These are phyloP conservation scores for Anhinga rufa DNA, from an alignment of 2,113 vertebrate species.

Conservation along the genomic window DNA sequence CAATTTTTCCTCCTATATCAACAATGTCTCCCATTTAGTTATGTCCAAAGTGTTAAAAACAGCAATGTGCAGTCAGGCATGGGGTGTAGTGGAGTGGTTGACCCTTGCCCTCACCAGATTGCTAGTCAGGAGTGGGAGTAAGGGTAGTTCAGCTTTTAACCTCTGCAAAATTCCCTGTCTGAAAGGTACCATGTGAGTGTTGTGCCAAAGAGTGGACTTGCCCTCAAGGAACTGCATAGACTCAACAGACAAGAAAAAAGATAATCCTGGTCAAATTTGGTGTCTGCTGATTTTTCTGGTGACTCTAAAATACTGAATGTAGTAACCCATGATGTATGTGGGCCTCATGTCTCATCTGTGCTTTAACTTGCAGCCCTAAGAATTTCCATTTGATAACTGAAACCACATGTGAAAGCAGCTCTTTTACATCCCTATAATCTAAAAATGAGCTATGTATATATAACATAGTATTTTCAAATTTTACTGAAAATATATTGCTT, in stretches of 20 bases:
- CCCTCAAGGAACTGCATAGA: neutral
- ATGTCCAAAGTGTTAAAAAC: neutral
- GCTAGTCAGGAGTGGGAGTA: neutral
- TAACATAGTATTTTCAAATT: neutral
- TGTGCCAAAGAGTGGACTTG: neutral
- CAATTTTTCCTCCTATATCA: neutral
- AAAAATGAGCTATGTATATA: neutral
- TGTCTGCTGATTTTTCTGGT: neutral
- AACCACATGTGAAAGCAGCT: neutral
- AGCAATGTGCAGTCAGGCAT: fast-evolving
- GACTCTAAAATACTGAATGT: neutral
- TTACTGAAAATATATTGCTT: neutral
- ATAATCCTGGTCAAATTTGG: neutral
- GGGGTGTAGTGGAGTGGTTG: fast-evolving
- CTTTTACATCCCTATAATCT: neutral
- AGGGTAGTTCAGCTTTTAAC: neutral
- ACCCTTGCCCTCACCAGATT: neutral
- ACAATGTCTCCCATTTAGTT: neutral
- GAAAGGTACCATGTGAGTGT: fast-evolving
- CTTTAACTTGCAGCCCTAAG: neutral
- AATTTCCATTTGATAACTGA: neutral
- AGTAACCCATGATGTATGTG: neutral
- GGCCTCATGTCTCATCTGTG: neutral
- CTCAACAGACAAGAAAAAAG: neutral
- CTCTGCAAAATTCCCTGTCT: neutral